phyloP scores from a whole-genome alignment of 2,888 invertebrate species.

The Euspilapteryx auroguttella region DNA sequence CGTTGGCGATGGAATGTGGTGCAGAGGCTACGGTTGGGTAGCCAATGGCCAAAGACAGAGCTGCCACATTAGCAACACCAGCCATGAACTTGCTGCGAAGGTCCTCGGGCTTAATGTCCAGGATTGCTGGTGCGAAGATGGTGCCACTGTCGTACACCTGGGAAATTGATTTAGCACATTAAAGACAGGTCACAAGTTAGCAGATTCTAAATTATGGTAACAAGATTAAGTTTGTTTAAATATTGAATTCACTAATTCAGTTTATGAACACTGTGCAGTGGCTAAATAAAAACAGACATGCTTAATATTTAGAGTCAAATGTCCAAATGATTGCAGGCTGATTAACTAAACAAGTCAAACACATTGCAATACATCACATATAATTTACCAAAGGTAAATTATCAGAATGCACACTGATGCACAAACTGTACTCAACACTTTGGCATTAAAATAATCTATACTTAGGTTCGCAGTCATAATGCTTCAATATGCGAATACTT shows the following conservation, averaged over 20 bases:
- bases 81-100: slow-evolving; percentile 86
- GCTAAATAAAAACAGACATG: no score
- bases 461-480: no score
- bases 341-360: no score
- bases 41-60: slow-evolving; percentile 89
- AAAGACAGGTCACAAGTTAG: no score
- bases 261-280: no score
- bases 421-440: slow-evolving; percentile 54
- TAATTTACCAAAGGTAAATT: slow-evolving; percentile 55
- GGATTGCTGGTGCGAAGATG: slow-evolving; percentile 93
- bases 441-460: slow-evolving; percentile 22
- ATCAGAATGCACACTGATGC: slow-evolving; percentile 28
- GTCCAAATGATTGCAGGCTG: no score
- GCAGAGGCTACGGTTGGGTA: slow-evolving; percentile 97
- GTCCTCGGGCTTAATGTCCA: slow-evolving; percentile 98
- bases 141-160: slow-evolving; percentile 97
- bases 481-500: no score
- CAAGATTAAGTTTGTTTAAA: no score
- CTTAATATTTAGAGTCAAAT: no score
- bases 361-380: no score
- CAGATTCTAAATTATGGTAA: neutral
- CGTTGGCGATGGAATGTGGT: slow-evolving; percentile 96
- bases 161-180: no score
- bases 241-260: no score
- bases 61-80: slow-evolving; percentile 93